Conservation (phyloP, 1,140 invertebrate genomes). For the Drosophila leontia region DNA sequence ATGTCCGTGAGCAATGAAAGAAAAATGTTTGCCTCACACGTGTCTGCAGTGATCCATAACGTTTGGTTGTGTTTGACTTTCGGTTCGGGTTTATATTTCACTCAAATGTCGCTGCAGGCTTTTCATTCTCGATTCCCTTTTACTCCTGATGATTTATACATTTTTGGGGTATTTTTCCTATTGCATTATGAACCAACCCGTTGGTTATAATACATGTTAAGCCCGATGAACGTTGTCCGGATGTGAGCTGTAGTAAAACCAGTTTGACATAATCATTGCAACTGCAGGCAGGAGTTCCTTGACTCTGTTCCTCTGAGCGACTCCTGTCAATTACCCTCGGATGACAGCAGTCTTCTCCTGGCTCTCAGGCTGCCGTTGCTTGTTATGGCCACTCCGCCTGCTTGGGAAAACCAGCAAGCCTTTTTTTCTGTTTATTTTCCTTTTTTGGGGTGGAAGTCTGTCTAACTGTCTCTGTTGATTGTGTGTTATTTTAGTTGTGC, state of each 20-base stretch:
- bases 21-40: conserved; percentile 48
- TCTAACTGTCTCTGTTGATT: conserved; percentile 44
- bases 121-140: conserved; percentile 23
- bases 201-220: conserved; percentile 11
- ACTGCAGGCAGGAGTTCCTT: conserved; percentile 35
- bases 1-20: conserved; percentile 70
- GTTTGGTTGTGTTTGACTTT: conserved; percentile 10
- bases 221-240: not conserved
- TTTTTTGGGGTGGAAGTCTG: conserved; percentile 14
- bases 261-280: conserved; percentile 55
- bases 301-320: conserved; percentile 20
- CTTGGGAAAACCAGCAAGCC: conserved; percentile 7
- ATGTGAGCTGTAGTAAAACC: conserved; percentile 21
- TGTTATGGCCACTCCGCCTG: not conserved
- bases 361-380: conserved; percentile 2
- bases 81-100: conserved; percentile 25
- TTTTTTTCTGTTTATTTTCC: conserved; percentile 22
- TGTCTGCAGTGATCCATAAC: conserved; percentile 51
- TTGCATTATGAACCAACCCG: not conserved
- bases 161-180: conserved; percentile 6
- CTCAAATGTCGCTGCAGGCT: conserved; percentile 30
- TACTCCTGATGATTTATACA: conserved; percentile 7
- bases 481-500: conserved; percentile 49
- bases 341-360: conserved; percentile 27
- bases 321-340: conserved; percentile 47